Conservation (phyloP, 2,888 invertebrate species). For the Plemyria rubiginata region DNA sequence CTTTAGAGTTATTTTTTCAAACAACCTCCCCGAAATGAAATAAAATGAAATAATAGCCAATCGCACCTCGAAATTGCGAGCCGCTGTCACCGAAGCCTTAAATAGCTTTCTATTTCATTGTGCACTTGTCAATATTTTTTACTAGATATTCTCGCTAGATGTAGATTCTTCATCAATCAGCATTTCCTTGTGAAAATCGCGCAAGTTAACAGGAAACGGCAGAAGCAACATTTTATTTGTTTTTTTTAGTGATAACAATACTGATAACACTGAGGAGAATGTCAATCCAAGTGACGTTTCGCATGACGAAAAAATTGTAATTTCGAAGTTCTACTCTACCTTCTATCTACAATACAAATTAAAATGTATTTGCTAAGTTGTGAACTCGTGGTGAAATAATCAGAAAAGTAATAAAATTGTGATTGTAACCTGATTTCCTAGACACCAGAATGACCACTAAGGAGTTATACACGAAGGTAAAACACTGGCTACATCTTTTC, state of each 20-base stretch:
- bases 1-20: too few relatives aligned
- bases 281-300: constrained; percentile 79
- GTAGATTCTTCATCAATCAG: constrained; percentile 59
- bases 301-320: constrained; percentile 65
- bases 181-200: constrained; percentile 57
- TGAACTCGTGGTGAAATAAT: constrained; percentile 72
- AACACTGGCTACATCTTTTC: constrained; percentile 25
- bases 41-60: too few relatives aligned
- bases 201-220: constrained; percentile 41
- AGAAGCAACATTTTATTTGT: constrained; percentile 37
- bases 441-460: constrained; percentile 78
- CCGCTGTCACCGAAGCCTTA: too few relatives aligned
- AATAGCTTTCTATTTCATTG: constrained; percentile 73
- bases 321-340: constrained; percentile 77
- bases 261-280: constrained; percentile 67
- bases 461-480: constrained; percentile 82
- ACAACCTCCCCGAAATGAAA: too few relatives aligned
- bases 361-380: constrained; percentile 72
- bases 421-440: constrained; percentile 36
- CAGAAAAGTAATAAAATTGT: constrained; percentile 46
- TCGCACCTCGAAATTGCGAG: too few relatives aligned
- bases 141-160: constrained; percentile 55
- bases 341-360: constrained; percentile 54
- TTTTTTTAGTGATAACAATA: constrained; percentile 44
- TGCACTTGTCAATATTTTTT: constrained; percentile 51